Base-by-base conservation (phyloP, 1,140 invertebrate species). In the Pseudomyrmex dendroicus region DNA sequence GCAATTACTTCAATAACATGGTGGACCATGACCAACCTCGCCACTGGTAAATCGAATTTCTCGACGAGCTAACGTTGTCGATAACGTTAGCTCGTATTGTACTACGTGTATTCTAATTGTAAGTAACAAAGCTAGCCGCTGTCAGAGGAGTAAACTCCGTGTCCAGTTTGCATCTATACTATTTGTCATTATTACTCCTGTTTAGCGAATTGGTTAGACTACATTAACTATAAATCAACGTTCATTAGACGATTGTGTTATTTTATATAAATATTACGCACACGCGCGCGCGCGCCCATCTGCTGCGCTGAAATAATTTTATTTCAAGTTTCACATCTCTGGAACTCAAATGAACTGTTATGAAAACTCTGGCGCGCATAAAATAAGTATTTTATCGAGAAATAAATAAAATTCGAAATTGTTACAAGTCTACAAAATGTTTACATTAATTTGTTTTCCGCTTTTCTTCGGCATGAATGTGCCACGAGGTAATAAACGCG, bases 61-160 rank as follows among this genome's bases (percentile, higher is more conserved):
- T 88, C 78, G 22, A 84, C 64, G 52, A 85, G 54, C 84, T 88
- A 87, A 67, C 63, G 66, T 70, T 72, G 50, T 48, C 46, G 86
- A 85, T 88, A 88, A 83, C 73, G 44, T 77, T 88, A n/a, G n/a
- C n/a, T n/a, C n/a, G n/a, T n/a, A 85, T 82, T 78, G 73, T 52
- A 15, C 12, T 66, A 44, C 86, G 72, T 77, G 83, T 50, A 74
- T 85, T 84, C 76, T 72, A 64, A 70, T 78, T 54, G 52, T 59
- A 61, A 56, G 57, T 20, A 78, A 61, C 64, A 66, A 80, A 70
- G 54, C 44, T 70, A 70, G 50, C 12, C 52, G 9, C 44, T 20
- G 20, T 15, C 8, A 46, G 66, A 83, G 17, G 20, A 62, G 0
- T 48, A 68, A 22, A 35, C 35, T 17, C 10, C 3, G 3, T 66